Evolutionary conservation across 2,888 invertebrate genomes (phyloP), one percentile per base, ranked within the genome.

Genomic region (Lycia hirtaria): DNA sequence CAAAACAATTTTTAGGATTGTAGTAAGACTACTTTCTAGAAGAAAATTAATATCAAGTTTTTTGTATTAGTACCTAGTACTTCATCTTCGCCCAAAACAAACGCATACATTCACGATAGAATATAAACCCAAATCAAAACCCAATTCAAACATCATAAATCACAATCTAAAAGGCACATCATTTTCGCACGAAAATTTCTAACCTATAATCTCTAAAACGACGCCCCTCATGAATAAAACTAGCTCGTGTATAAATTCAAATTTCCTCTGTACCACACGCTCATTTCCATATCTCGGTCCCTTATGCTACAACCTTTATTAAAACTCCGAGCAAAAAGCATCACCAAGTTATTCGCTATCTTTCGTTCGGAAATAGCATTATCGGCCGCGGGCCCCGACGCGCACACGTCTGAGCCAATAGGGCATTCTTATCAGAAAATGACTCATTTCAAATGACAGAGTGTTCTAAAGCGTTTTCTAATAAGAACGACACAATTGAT

Each of bases 401-500:
- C 85, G 85, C 91, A 88, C 91, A 87, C 89, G 88, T 88, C 89
- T 88, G 88, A 88, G 78, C 92, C 92, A 92, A 92, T 92, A 92
- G 92, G 88, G 91, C 90, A 90, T 92, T 92, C 94, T 94, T 94
- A 94, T 94, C 94, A 94, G 94, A 94, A 94, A 94, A 94, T 94
- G 94, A 94, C 93, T 94, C 94, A 93, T 94, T 94, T 94, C 93
- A 93, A 94, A 94, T 92, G 92, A 92, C 92, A 92, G 92, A 93
- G 92, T 92, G 92, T 88, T 90, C 85, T 87, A 88, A 87, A 88
- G 77, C 79, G 75, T 66, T 74, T 71, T 73, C 78, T 72, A 76
- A 78, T 68, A 74, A 78, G 77, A 92, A 87, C 72, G 85, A 62
- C 75, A 35, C 75, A 86, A 81, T 73, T 65, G 63, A 55, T 63